Conservation (phyloP, 2,797 vertebrate genomes). For the Brotogeris chrysoptera region DNA sequence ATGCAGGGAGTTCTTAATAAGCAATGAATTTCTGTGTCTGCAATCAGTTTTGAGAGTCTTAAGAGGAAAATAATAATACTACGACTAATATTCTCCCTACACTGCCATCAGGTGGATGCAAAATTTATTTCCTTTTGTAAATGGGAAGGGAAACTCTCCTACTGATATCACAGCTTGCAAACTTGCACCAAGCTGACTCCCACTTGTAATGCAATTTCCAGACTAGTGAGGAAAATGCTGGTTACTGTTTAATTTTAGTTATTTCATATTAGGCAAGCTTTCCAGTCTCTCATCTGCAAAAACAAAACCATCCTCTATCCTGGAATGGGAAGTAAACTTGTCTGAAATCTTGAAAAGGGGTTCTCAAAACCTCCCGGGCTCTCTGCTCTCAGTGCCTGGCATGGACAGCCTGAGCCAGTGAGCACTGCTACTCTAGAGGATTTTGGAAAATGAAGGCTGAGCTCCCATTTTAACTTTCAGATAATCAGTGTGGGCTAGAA, state of each 20-base stretch:
- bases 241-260: conserved; percentile 2
- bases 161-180: conserved; percentile 13
- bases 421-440: neutral
- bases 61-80: conserved; percentile 38
- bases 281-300: neutral
- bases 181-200: neutral
- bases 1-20: conserved; percentile 35
- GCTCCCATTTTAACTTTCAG: neutral
- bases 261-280: neutral
- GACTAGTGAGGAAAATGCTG: neutral
- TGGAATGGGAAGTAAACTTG: neutral
- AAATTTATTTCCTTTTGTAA: conserved; percentile 11
- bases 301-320: neutral
- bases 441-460: neutral
- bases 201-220: neutral
- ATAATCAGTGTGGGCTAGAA: neutral
- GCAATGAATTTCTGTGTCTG: conserved; percentile 52
- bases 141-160: conserved; percentile 24
- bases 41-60: conserved; percentile 48
- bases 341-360: neutral
- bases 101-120: conserved; percentile 62
- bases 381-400: neutral
- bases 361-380: neutral
- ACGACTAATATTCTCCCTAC: conserved; percentile 24
- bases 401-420: neutral